Percentiles rank a stretch among this genome's conserved stretches.
Conservation (phyloP, 1,140 invertebrate species). For the Sipha flava region DNA sequence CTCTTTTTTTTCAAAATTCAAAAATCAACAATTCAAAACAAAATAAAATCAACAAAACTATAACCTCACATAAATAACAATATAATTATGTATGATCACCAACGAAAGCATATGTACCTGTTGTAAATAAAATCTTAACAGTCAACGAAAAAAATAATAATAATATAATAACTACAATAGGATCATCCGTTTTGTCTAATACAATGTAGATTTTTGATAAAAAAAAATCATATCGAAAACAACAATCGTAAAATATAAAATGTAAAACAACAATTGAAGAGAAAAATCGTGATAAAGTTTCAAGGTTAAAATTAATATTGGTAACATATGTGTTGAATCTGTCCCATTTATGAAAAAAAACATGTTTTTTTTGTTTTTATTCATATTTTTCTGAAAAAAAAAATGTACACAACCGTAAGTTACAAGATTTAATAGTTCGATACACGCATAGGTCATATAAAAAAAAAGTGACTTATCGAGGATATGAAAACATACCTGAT, state of each 20-base stretch:
- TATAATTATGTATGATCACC: not conserved
- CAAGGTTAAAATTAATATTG: not conserved
- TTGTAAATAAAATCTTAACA: conserved; percentile 17
- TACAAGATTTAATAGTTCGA: too few species aligned
- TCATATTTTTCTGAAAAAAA: not conserved
- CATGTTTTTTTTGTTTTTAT: not conserved
- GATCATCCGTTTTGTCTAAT: not conserved
- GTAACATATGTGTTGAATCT: conserved; percentile 6
- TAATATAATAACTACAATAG: conserved; percentile 19
- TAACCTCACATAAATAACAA: not conserved
- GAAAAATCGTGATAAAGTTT: conserved; percentile 12
- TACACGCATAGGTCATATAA: not conserved
- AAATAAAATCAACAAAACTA: conserved; percentile 11
- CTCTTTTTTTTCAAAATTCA: not conserved
- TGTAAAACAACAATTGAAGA: not conserved
- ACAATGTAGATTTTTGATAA: conserved; percentile 5
- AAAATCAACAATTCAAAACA: not conserved
- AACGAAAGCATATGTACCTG: not conserved
- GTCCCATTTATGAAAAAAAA: not conserved
- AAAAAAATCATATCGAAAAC: conserved; percentile 10
- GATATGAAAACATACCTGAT: not conserved
- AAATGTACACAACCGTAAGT: not conserved
- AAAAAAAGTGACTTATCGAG: not conserved
- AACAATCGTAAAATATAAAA: conserved; percentile 16
- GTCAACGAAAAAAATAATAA: conserved; percentile 17